Evolutionary conservation across 92 coral and sea anemone species (phyloP).

Genomic region (Actinernus sp.): DNA sequence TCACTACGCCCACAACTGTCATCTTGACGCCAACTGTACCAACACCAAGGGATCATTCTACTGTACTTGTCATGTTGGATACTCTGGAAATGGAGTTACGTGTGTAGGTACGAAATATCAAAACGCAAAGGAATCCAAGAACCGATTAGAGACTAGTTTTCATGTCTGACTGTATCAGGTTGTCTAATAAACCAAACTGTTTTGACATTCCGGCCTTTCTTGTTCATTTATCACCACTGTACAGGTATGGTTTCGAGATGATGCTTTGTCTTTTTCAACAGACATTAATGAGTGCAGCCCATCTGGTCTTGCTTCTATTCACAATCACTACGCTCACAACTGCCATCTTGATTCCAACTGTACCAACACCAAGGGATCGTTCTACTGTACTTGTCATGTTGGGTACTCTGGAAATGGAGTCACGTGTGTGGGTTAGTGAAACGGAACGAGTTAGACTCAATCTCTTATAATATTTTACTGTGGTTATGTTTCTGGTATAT

Average conservation of each 20-base stretch:
- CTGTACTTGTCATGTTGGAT: constrained; percentile 88
- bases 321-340: constrained; percentile 59
- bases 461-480: too few species aligned
- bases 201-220: too few species aligned
- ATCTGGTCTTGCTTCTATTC: constrained; percentile 16
- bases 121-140: too few species aligned
- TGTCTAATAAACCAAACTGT: too few species aligned
- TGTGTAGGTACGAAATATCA: too few species aligned
- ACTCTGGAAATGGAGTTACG: constrained; percentile 82
- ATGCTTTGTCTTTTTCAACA: too few species aligned
- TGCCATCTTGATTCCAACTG: constrained; percentile 82
- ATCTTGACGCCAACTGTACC: constrained; percentile 80
- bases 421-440: constrained; percentile 54
- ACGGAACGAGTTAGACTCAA: too few species aligned
- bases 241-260: too few species aligned
- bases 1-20: constrained; percentile 82
- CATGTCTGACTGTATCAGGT: too few species aligned
- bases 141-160: too few species aligned
- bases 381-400: constrained; percentile 75
- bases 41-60: constrained; percentile 92
- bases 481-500: too few species aligned
- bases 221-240: too few species aligned
- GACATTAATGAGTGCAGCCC: constrained; percentile 57
- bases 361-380: constrained; percentile 85
- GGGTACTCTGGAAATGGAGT: constrained; percentile 87